phyloP scores from a whole-genome alignment of 2,113 vertebrate species.

The Athene cunicularia region DNA sequence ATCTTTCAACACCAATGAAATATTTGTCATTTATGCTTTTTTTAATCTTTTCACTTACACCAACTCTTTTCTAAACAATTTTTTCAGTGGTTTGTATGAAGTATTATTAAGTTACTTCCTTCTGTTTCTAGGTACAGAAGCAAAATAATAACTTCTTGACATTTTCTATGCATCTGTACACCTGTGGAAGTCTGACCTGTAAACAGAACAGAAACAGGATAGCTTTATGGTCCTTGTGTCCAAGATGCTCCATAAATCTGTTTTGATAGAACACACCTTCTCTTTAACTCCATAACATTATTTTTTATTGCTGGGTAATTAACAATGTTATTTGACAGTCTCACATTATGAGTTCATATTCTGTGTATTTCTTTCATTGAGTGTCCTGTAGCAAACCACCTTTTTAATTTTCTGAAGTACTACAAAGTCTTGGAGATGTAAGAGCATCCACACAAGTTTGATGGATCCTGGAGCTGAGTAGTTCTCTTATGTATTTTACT shows the following conservation, averaged over 20 bases:
- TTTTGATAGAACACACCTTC: neutral
- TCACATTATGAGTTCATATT: rapidly evolving
- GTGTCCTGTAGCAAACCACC: neutral
- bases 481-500: neutral
- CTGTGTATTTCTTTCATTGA: neutral
- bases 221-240: neutral
- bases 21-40: neutral
- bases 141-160: neutral
- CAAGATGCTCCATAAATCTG: neutral
- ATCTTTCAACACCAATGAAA: neutral
- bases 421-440: neutral
- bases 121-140: neutral
- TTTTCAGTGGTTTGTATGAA: neutral
- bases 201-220: neutral
- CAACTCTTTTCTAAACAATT: neutral
- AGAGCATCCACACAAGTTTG: neutral
- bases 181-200: neutral
- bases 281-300: neutral
- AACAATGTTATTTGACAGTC: neutral
- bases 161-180: neutral
- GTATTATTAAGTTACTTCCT: neutral
- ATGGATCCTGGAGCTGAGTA: neutral
- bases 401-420: neutral
- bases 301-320: neutral
- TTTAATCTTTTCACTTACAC: neutral